phyloP scores from a whole-genome alignment of 2,113 vertebrate genomes.

The Leptobrachium leishanense region DNA sequence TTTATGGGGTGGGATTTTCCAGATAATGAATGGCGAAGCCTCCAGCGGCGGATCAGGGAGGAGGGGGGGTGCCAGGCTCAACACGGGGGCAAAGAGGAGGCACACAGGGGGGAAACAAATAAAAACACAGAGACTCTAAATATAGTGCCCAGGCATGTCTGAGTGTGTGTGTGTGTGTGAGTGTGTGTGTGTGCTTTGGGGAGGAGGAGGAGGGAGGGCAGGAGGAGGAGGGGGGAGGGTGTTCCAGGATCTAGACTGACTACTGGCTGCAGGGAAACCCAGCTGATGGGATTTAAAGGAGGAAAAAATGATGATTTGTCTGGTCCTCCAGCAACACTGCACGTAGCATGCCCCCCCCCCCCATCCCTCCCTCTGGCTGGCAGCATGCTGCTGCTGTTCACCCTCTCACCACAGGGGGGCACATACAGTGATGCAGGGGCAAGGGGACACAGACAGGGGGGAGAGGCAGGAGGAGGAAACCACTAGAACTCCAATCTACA shows the following conservation, averaged over 20 bases:
- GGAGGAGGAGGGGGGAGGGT: neutral
- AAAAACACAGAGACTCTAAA: neutral
- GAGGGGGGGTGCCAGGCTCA: too few relatives aligned
- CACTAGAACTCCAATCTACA: neutral
- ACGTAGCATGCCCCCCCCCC: constrained; percentile 29
- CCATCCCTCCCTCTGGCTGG: constrained; percentile 1
- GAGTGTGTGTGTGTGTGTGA: neutral
- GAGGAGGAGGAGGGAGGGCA: too few relatives aligned
- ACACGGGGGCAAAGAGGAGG: neutral
- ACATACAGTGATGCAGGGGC: too few relatives aligned
- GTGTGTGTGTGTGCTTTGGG: neutral
- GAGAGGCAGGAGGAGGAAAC: neutral
- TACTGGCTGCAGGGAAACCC: neutral
- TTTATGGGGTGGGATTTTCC: too few relatives aligned
- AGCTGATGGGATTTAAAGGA: neutral
- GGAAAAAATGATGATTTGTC: neutral
- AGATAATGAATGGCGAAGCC: too few relatives aligned
- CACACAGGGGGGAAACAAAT: neutral
- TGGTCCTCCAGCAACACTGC: neutral
- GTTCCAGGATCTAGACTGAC: neutral
- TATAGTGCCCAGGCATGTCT: neutral
- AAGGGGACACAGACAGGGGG: neutral
- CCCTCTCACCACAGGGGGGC: too few relatives aligned
- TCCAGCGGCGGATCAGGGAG: too few relatives aligned
- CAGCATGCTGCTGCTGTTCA: neutral